These are phyloP conservation scores for Spinibarbus caldwelli DNA, from an alignment of 2,797 vertebrate genomes.

Conservation along the genomic window DNA sequence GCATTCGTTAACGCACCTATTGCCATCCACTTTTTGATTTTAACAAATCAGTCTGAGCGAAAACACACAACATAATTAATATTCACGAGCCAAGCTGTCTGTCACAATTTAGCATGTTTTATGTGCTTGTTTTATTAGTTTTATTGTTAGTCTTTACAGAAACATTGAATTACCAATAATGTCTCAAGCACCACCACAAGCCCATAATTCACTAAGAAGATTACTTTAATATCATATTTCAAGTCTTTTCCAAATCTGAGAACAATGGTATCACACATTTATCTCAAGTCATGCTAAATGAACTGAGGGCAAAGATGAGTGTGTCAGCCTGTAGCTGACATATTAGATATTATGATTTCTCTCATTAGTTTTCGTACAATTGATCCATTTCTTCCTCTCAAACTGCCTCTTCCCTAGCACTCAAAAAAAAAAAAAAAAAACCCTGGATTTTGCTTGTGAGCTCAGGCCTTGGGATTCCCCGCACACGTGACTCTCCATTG, in stretches of 20 bases:
- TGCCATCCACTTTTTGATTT: background rate
- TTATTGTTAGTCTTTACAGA: background rate
- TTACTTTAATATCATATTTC: background rate
- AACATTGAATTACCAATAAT: too few relatives aligned
- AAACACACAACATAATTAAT: too few relatives aligned
- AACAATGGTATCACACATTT: background rate
- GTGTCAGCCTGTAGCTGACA: background rate
- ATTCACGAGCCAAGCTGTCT: too few relatives aligned
- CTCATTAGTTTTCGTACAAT: background rate
- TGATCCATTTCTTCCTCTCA: background rate
- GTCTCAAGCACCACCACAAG: background rate
- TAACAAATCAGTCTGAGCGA: background rate
- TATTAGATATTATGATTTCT: background rate
- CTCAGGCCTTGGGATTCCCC: conserved; percentile 17
- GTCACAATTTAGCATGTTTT: too few relatives aligned
- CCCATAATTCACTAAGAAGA: background rate
- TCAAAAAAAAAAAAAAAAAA: background rate
- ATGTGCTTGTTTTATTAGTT: background rate
- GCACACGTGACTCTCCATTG: background rate
- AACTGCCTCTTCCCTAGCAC: background rate
- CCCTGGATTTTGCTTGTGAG: background rate
- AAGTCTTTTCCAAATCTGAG: background rate
- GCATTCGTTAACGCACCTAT: too few relatives aligned
- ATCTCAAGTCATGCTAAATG: background rate
- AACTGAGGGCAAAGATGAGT: background rate